Conservation (phyloP, 2,113 vertebrate genomes). For the Glareola pratincola region DNA sequence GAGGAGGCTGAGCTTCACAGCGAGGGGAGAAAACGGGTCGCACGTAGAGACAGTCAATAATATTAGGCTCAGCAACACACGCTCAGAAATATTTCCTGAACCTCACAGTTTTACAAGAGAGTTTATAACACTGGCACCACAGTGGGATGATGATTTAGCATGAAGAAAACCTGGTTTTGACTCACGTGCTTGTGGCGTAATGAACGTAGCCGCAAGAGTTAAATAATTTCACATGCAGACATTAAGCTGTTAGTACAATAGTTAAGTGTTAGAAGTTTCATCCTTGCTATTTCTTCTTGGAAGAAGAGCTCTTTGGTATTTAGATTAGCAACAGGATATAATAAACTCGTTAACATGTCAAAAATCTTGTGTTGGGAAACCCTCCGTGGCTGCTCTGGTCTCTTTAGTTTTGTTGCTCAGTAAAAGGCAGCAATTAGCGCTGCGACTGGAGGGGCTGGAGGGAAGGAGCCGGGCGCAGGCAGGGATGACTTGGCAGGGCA, state of each 20-base stretch:
- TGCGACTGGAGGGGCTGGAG: not conserved
- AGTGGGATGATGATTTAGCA: not conserved
- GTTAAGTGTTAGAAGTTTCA: not conserved
- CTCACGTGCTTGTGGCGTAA: not conserved
- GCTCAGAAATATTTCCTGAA: not conserved
- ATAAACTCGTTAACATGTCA: slow-evolving; percentile 40
- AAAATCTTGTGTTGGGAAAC: slow-evolving; percentile 36
- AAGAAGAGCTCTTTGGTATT: not conserved
- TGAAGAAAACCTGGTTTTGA: not conserved
- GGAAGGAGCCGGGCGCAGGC: not conserved
- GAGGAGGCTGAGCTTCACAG: not conserved
- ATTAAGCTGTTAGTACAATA: not conserved
- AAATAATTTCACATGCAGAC: not conserved
- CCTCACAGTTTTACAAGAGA: not conserved
- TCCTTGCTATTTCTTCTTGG: not conserved
- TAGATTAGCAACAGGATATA: slow-evolving; percentile 48
- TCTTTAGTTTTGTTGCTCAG: not conserved
- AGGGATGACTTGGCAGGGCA: not conserved
- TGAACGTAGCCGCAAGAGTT: not conserved
- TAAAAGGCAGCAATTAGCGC: not conserved
- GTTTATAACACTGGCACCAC: not conserved
- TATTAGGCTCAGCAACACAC: not conserved
- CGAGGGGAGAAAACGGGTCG: not conserved
- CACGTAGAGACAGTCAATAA: not conserved
- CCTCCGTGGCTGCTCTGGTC: not conserved